Evolutionary conservation across 1,140 invertebrate species (phyloP), one percentile per base, ranked within the genome.

Genomic region (Cydia fagiglandana): DNA sequence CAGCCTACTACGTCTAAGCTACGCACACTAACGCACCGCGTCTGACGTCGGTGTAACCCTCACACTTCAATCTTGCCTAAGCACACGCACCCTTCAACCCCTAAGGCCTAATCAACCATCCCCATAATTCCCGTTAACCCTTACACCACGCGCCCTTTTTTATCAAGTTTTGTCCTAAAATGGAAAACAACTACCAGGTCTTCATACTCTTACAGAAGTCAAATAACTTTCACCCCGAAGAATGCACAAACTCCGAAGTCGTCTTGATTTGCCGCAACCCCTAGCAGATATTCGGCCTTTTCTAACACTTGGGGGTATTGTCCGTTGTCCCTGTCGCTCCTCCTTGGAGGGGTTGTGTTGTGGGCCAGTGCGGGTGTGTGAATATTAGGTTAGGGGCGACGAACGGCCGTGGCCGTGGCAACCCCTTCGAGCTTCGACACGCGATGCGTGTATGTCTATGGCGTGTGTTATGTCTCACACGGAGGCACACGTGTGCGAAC

Each of bases 141-240:
- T 76, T 77, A 79, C 78, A 78, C 79, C 74, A 74, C 79, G 78
- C 80, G 86, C 87, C 91, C 89, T 90, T 93, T 93, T 93, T 93
- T 91, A 90, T 90, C 83, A 83, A 91, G 88, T 93, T 93, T 93
- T 93, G 91, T 93, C 91, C 91, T 93, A 93, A 93, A 93, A 93
- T 93, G 91, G 89, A 91, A 93, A 93, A 91, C 91, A 89, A 86
- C 75, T 91, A 93, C 90, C 83, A 91, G 90, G 91, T 74, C 75
- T 50, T 41, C 86, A 93, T 85, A 88, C 24, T 28, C 76, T 68
- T 53, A 53, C 64, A 89, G 83, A 76, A 87, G 89, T 88, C 73
- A 79, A 75, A 78, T 75, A 70, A 78, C 78, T 80, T 76, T 88
- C 82, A 91, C 91, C 91, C 91, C 89, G 81, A 91, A 93, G 90